A percentile compares a stretch with the other conserved stretches of the same genome.
Evolutionary conservation across 2,888 invertebrate species (phyloP).

Genomic region (Eupithecia tripunctaria): DNA sequence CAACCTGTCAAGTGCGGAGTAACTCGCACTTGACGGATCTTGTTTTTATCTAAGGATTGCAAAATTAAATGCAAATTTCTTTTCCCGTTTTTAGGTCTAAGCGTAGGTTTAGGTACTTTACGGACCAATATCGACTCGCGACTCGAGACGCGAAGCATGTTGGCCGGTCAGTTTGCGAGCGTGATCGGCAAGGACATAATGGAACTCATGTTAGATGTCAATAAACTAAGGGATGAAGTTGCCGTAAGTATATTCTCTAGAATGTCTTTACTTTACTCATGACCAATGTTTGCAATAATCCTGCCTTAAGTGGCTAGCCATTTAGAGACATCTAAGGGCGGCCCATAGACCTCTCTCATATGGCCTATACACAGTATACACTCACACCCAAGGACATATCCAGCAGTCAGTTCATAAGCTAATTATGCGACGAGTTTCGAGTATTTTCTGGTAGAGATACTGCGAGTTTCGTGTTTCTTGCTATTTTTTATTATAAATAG

Average conservation of each 20-base stretch:
- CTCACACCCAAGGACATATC: too few relatives aligned
- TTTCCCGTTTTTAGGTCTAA: slow-evolving; percentile 76
- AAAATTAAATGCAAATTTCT: neutral
- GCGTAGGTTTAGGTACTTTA: slow-evolving; percentile 85
- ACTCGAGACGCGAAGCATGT: slow-evolving; percentile 87
- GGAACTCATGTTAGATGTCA: slow-evolving; percentile 88
- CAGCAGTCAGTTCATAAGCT: too few relatives aligned
- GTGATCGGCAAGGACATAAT: slow-evolving; percentile 92
- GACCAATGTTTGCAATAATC: neutral
- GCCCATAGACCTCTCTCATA: too few relatives aligned
- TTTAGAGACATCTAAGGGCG: too few relatives aligned
- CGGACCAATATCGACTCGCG: slow-evolving; percentile 89
- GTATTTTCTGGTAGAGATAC: too few relatives aligned
- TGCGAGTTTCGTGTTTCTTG: too few relatives aligned
- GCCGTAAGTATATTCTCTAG: slow-evolving; percentile 73
- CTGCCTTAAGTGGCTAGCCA: too few relatives aligned
- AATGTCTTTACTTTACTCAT: neutral
- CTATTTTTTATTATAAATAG: neutral
- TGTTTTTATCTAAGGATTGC: neutral
- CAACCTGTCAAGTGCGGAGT: too few relatives aligned
- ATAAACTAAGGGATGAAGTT: slow-evolving; percentile 88
- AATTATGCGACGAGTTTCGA: too few relatives aligned
- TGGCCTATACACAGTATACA: too few relatives aligned
- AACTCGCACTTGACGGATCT: too few relatives aligned
- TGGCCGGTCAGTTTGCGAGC: slow-evolving; percentile 88